Percentiles rank a stretch among this genome's conserved stretches.
These are phyloP conservation scores for Microctonus aethiopoides DNA, from an alignment of 2,888 invertebrate species.

Conservation along the genomic window DNA sequence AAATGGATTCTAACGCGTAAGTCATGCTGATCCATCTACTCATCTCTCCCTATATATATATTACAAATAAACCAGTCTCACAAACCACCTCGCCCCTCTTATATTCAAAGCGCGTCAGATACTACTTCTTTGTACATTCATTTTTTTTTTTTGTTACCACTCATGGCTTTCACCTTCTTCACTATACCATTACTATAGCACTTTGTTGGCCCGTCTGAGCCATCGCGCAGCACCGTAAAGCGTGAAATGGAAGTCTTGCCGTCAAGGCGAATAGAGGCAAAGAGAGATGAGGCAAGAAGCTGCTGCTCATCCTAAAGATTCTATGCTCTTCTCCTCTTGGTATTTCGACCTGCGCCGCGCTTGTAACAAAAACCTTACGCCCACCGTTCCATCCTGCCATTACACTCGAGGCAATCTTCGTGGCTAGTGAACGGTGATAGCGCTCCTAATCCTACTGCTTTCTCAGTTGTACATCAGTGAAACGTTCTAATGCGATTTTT, in stretches of 20 bases:
- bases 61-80: conserved; percentile 28
- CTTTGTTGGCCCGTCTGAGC: conserved; percentile 38
- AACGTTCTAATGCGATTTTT: conserved; percentile 10
- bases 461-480: conserved; percentile 34
- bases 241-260: conserved; percentile 55
- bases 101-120: conserved; percentile 34
- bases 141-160: conserved; percentile 14
- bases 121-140: conserved; percentile 23
- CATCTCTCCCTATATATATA: conserved; percentile 18
- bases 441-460: conserved; percentile 33
- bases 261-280: conserved; percentile 37
- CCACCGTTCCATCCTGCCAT: conserved; percentile 22
- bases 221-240: conserved; percentile 49
- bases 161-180: conserved; percentile 9
- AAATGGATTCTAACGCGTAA: conserved; percentile 80
- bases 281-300: conserved; percentile 37
- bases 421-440: conserved; percentile 43
- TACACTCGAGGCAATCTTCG: conserved; percentile 45
- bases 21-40: conserved; percentile 47
- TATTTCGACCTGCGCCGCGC: conserved; percentile 10
- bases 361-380: conserved; percentile 33
- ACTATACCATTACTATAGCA: conserved; percentile 21
- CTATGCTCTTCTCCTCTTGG: neutral
- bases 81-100: conserved; percentile 29
- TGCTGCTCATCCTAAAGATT: conserved; percentile 10